Conservation (phyloP, 64 coral and sea anemone genomes). For the Anthopleura sola region DNA sequence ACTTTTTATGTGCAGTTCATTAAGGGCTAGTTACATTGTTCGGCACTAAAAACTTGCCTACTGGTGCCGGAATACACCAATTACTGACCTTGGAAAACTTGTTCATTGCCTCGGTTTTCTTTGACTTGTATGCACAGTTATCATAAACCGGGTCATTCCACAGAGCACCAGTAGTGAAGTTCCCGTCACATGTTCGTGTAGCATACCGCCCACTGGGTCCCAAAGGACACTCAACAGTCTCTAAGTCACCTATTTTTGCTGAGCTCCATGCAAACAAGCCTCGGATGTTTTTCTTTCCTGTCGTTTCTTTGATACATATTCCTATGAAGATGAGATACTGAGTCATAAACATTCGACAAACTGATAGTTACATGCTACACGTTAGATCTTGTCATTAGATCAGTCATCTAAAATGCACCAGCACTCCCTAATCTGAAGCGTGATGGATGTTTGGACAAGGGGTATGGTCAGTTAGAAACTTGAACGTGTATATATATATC, state of each 20-base stretch:
- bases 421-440: too few relatives aligned
- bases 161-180: constrained; percentile 35
- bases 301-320: constrained; percentile 4
- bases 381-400: too few relatives aligned
- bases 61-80: too few relatives aligned
- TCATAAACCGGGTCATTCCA: constrained; percentile 22
- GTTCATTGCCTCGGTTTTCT: constrained; percentile 28
- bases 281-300: constrained; percentile 28
- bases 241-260: constrained; percentile 22
- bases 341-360: not conserved
- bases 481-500: too few relatives aligned
- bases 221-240: constrained; percentile 18
- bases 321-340: not conserved
- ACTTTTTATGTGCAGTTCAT: too few relatives aligned
- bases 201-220: constrained; percentile 13
- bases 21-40: too few relatives aligned
- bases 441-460: too few relatives aligned
- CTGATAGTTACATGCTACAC: too few relatives aligned
- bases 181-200: constrained; percentile 41
- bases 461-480: too few relatives aligned
- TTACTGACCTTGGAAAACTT: constrained; percentile 23
- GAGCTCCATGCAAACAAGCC: constrained; percentile 32
- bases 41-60: too few relatives aligned
- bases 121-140: constrained; percentile 20
- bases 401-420: too few relatives aligned